Evolutionary conservation across 35 echinoderm and acorn worm species (phyloP).

Genomic region (Hemicentrotus pulcherrimus): DNA sequence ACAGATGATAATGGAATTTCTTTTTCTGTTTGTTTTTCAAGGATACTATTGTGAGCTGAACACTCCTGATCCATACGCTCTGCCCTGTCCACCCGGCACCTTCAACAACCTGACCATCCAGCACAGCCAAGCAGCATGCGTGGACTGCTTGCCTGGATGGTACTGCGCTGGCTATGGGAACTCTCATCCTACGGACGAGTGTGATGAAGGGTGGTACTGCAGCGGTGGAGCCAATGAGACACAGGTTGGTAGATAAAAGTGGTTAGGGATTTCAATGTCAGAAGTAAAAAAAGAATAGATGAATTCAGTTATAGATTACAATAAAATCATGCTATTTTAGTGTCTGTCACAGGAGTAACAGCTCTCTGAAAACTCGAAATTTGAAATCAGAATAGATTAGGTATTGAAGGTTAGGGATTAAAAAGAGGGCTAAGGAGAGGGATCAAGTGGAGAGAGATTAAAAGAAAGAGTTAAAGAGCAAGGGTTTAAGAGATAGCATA

Average conservation of each 20-base stretch:
- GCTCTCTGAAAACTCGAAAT: too few species aligned
- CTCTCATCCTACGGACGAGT: slow-evolving; percentile 71
- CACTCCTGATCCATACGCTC: slow-evolving; percentile 78
- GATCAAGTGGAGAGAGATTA: too few species aligned
- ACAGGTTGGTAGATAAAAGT: slow-evolving; percentile 64
- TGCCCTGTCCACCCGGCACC: slow-evolving; percentile 82
- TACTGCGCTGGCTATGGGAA: slow-evolving; percentile 85
- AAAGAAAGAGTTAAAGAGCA: too few species aligned
- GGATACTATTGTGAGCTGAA: slow-evolving; percentile 94
- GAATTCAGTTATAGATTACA: too few species aligned
- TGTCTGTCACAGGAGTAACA: too few species aligned
- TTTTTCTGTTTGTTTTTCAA: not conserved
- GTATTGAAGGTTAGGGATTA: too few species aligned
- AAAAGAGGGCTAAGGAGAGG: too few species aligned
- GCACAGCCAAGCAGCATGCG: slow-evolving; percentile 58
- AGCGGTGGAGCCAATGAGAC: slow-evolving; percentile 80
- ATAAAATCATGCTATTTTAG: too few species aligned
- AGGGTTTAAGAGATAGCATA: too few species aligned
- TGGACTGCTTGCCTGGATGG: slow-evolving; percentile 77
- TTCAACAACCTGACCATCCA: slow-evolving; percentile 84
- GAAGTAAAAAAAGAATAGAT: too few species aligned
- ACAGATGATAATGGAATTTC: not conserved
- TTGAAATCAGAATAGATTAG: too few species aligned
- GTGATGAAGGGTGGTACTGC: slow-evolving; percentile 92
- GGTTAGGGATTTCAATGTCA: too few species aligned